Evolutionary conservation across 2,113 vertebrate genomes (phyloP), one percentile per base, ranked within the genome.

Genomic region (Columbina picui): DNA sequence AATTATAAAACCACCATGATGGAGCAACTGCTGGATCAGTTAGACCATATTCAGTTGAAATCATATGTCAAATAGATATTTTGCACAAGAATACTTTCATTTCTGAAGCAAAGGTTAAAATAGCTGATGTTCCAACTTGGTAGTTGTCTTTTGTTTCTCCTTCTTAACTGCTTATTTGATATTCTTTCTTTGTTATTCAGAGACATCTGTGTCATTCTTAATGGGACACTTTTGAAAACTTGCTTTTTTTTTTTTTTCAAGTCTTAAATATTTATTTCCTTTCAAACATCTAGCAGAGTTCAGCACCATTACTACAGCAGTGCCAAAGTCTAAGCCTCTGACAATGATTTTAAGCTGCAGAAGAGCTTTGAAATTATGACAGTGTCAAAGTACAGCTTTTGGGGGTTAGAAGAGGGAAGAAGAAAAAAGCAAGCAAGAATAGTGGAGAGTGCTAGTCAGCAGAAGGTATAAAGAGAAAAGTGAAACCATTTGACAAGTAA

Each of bases 321-420:
- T 82, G 60, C 22, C 53, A 49, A 88, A 94, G 43, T 76, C 60
- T 69, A 89, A 94, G 84, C 4, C 14, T 80, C 77, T 59, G 18
- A 70, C 53, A 90, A 80, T 39, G 41, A 63, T 80, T 91, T 94
- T 73, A 92, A 92, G 19, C 19, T 90, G 63, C 34, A 71, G 25
- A 84, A 83, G 15, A 18, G 20, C 27, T 95, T 96, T 96, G 83
- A 92, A 96, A 94, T 69, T 60, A 60, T 75, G 53, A 65, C 59
- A 93, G 53, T 50, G 25, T 29, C 34, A 86, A 92, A 94, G 59
- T 86, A 76, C 32, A 90, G 13, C 20, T 87, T 89, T 39, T 67
- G 20, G 15, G 2, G 3, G 14, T 59, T 93, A 84, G 63, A 80
- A 89, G 17, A 50, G 12, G 32, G 7, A 6, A 71, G 13, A 84